Evolutionary conservation across 2,113 vertebrate genomes (phyloP).

Genomic region (Coptodon bakossiorum): DNA sequence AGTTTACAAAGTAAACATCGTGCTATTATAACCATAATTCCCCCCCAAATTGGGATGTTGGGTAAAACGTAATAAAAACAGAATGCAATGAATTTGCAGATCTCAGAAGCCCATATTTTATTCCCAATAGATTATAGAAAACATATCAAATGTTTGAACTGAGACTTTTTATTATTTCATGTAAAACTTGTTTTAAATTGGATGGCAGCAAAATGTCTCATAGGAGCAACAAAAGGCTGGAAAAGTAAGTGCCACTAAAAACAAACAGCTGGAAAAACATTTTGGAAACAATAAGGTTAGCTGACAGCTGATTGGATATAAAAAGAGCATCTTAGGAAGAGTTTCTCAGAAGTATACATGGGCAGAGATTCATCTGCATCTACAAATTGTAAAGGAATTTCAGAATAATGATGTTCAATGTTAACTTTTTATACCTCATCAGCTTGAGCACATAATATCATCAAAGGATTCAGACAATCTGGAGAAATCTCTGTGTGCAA

Average conservation of each 20-base stretch:
- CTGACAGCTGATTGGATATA: neutral
- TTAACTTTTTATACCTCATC: neutral
- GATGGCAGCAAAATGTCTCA: neutral
- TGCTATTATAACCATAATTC: neutral
- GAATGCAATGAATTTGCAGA: neutral
- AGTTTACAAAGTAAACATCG: neutral
- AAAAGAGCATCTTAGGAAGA: neutral
- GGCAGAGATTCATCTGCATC: neutral
- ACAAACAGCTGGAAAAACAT: neutral
- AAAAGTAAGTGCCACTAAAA: neutral
- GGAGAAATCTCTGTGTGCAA: neutral
- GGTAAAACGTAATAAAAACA: neutral
- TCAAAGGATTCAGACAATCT: neutral
- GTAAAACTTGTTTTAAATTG: neutral
- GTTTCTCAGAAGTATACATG: neutral
- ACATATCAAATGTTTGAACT: neutral
- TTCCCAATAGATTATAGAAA: neutral
- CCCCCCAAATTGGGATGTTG: neutral
- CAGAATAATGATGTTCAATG: neutral
- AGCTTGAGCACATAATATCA: neutral
- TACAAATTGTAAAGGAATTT: neutral
- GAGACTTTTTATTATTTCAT: neutral
- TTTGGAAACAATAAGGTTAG: neutral
- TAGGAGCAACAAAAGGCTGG: neutral
- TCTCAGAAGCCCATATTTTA: neutral